Percentiles rank a stretch among this genome's conserved stretches.
Evolutionary conservation across 2,113 vertebrate genomes (phyloP).

Genomic region (Cyprinodon brontotheroides): DNA sequence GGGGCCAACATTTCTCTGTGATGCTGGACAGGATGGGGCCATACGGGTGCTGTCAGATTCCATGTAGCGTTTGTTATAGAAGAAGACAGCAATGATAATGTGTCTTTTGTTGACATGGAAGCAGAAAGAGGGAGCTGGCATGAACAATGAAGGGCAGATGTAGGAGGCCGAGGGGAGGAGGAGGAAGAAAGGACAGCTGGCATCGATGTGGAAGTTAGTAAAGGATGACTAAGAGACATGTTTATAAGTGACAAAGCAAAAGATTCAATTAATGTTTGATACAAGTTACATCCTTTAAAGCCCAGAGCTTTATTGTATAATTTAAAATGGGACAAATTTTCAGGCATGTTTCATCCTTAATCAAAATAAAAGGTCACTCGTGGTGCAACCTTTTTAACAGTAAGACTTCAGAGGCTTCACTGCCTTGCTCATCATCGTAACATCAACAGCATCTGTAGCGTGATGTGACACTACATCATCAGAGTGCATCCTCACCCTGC

Average conservation of each 20-base stretch:
- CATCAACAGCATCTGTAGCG: neutral
- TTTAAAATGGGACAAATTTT: slow-evolving; percentile 57
- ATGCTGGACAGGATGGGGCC: slow-evolving; percentile 11
- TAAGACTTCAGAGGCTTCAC: slow-evolving; percentile 9
- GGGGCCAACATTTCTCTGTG: slow-evolving; percentile 48
- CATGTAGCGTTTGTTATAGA: slow-evolving; percentile 33
- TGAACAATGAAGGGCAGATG: slow-evolving; percentile 20
- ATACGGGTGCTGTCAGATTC: slow-evolving; percentile 38
- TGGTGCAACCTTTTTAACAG: slow-evolving; percentile 35
- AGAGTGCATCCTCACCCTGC: neutral
- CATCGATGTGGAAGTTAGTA: slow-evolving; percentile 55
- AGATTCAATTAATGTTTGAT: slow-evolving; percentile 40
- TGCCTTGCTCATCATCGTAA: slow-evolving; percentile 13
- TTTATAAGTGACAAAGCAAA: slow-evolving; percentile 62
- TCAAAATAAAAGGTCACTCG: slow-evolving; percentile 1
- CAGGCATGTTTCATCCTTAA: slow-evolving; percentile 49
- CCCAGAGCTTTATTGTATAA: slow-evolving; percentile 54
- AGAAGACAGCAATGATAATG: slow-evolving; percentile 33
- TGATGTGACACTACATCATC: slow-evolving; percentile 20
- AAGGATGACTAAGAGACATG: slow-evolving; percentile 64
- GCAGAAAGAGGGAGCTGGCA: slow-evolving; percentile 7
- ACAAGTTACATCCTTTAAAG: slow-evolving; percentile 41
- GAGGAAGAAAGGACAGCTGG: slow-evolving; percentile 47
- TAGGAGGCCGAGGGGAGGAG: slow-evolving; percentile 12
- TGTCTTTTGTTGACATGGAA: slow-evolving; percentile 40